Base-by-base conservation (phyloP, 2,888 invertebrate species). In the Helobdella robusta region DNA sequence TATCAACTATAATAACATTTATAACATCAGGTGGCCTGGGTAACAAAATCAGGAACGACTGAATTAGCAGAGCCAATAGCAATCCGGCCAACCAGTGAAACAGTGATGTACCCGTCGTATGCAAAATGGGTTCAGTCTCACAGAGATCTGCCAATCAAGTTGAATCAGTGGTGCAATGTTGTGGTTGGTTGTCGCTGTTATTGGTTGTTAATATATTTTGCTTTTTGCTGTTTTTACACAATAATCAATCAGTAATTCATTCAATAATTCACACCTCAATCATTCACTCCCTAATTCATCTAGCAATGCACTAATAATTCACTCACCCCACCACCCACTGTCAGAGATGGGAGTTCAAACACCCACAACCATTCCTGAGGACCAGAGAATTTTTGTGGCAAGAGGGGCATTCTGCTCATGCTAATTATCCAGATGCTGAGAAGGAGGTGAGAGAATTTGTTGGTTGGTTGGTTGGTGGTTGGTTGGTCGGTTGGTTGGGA, bases 111-210 rank as follows among this genome's bases (percentile, higher is more conserved):
- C 82, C 98, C 98, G 4, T 87, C 94, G 0, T 98, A 90, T 81
- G 91, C 95, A 40, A 92, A 92, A 79, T 98, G 98, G 98, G 86
- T 97, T 66, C 92, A 95, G 81, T 95, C 95, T 52, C 89, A 99
- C 77, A 82, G 97, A 61, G 98, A 99, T 82, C 85, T 99, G 73
- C 98, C 98, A 1, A 84, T 94, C 69, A 89, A 88, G 75, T 83
- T 98, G 4, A 99, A 99, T 83, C 98, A 99, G 80, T 99, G 98
- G 98, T 95, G 93, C 78, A 99, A 94, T 78, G 95, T 99, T 75
- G 98, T 99, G 74, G 92, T 92, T 77, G 25, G 54, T 59, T 25
- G 18, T 58, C 25, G 28, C 20, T 30, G 15, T 5, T 59, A 15
- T 11, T 44, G 15, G 52, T 28, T 20, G 4, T 30, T 52, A 2